Percentiles rank a stretch among this genome's conserved stretches.
phyloP scores from a whole-genome alignment of 2,888 invertebrate species.

The Drosophila yooni region DNA sequence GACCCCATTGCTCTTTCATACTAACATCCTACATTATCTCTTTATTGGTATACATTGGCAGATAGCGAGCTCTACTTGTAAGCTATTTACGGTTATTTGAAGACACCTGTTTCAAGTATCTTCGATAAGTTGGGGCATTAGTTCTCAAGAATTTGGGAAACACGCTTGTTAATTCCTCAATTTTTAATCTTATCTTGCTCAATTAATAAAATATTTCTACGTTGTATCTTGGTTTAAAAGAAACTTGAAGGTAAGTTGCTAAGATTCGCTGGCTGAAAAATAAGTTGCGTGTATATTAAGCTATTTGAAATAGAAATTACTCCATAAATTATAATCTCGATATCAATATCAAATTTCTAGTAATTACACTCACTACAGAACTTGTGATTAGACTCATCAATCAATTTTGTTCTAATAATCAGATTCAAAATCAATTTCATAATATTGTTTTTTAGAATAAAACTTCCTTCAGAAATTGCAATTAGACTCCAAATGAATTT shows the following conservation, averaged over 20 bases:
- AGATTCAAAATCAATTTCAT: not conserved
- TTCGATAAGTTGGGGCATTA: not conserved
- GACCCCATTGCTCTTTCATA: not conserved
- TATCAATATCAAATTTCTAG: not conserved
- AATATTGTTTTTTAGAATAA: not conserved
- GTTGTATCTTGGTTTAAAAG: not conserved
- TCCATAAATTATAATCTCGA: not conserved
- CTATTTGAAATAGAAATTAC: not conserved
- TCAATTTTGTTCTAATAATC: not conserved
- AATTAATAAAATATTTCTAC: not conserved
- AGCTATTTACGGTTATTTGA: not conserved
- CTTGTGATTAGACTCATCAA: not conserved
- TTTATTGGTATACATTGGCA: not conserved
- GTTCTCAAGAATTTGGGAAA: not conserved
- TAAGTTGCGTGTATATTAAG: not conserved
- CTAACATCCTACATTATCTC: not conserved
- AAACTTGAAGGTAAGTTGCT: not conserved
- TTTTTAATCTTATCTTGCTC: conserved; percentile 1
- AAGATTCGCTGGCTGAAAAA: not conserved
- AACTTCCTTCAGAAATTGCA: not conserved
- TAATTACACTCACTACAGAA: not conserved
- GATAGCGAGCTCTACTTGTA: not conserved
- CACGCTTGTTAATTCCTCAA: not conserved
- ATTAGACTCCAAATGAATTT: not conserved
- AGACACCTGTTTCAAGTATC: not conserved